Conservation (phyloP, 2,113 vertebrate genomes). For the Pygathrix nemaeus region DNA sequence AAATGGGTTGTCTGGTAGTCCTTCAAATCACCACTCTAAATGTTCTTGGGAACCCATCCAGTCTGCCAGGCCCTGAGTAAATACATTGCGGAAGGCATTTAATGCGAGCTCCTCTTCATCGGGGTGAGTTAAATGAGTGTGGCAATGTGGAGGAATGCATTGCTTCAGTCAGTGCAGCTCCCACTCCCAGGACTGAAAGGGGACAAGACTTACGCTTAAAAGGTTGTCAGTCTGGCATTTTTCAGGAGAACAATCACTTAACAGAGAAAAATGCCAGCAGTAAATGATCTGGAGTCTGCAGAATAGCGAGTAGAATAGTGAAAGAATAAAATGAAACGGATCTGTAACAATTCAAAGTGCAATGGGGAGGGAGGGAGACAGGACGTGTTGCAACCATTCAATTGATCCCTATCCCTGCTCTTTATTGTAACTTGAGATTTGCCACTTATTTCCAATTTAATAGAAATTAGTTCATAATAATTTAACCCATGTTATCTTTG, state of each 20-base stretch:
- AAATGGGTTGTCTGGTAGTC: not conserved
- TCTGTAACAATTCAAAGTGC: not conserved
- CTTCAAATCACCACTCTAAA: not conserved
- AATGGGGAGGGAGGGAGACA: not conserved
- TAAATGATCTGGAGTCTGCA: not conserved
- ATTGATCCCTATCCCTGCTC: not conserved
- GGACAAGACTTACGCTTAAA: slow-evolving; percentile 8
- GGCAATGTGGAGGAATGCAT: not conserved
- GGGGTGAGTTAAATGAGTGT: not conserved
- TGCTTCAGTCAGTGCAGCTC: not conserved
- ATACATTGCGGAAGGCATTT: not conserved
- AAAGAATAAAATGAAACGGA: not conserved
- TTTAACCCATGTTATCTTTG: not conserved
- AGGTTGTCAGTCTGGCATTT: not conserved
- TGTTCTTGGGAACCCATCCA: not conserved
- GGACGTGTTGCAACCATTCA: not conserved
- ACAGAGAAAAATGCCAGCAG: slow-evolving; percentile 12
- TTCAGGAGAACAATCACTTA: not conserved
- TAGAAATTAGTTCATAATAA: not conserved
- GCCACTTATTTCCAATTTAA: not conserved
- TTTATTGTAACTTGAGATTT: not conserved
- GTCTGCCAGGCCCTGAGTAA: not conserved
- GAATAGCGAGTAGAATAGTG: not conserved
- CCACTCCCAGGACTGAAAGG: not conserved
- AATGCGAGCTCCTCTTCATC: not conserved